Conservation (phyloP, 2,113 vertebrate genomes). For the Ancistrus triradiatus region DNA sequence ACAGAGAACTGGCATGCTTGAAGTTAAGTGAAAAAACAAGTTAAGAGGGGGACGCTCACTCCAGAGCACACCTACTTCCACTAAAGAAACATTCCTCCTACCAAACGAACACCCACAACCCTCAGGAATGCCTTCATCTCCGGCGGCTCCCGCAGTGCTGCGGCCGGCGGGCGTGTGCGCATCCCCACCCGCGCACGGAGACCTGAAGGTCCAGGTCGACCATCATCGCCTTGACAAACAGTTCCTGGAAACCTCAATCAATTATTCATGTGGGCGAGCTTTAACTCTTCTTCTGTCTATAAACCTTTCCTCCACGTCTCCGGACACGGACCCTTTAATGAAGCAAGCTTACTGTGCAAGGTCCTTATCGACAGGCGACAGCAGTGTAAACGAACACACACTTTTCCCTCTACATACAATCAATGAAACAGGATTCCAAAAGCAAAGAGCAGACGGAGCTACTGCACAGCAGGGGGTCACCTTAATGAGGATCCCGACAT, state of each 20-base stretch:
- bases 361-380: constrained; percentile 5
- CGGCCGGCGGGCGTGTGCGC: too few species aligned
- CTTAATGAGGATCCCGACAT: background rate
- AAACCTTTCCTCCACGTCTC: background rate
- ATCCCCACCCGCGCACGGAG: too few species aligned
- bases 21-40: too few species aligned
- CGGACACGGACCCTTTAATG: too few species aligned
- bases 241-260: constrained; percentile 73
- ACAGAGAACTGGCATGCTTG: too few species aligned
- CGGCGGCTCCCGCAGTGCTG: background rate
- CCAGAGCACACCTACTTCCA: constrained; percentile 3
- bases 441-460: background rate
- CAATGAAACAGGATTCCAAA: background rate
- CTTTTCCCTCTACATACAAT: background rate
- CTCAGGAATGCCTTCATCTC: constrained; percentile 8
- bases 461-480: background rate
- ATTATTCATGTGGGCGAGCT: constrained; percentile 75
- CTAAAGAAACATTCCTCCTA: background rate
- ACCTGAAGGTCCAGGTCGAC: constrained; percentile 57
- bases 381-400: too few species aligned
- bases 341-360: constrained; percentile 32
- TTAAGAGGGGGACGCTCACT: too few species aligned
- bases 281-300: constrained; percentile 13
- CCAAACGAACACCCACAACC: background rate
- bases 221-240: constrained; percentile 77